These are phyloP conservation scores for Heliconius aoede DNA, from an alignment of 2,888 invertebrate species.

Conservation along the genomic window DNA sequence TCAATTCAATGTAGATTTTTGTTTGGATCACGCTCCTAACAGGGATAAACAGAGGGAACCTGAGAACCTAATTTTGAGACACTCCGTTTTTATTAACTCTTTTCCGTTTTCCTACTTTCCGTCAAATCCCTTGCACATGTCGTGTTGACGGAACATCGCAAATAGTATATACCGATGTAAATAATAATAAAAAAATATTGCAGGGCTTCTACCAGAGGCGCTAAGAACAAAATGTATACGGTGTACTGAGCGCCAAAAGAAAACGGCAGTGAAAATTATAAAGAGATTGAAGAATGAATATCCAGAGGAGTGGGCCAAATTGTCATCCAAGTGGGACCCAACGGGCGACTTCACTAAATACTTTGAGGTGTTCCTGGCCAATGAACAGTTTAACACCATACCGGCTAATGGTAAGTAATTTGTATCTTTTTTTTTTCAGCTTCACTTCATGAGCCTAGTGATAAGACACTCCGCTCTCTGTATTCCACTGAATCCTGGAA, in stretches of 20 bases:
- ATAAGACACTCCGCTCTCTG: too few relatives aligned
- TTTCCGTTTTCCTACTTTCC: too few relatives aligned
- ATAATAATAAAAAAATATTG: neutral
- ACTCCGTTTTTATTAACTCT: too few relatives aligned
- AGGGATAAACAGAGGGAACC: too few relatives aligned
- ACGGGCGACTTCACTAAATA: conserved; percentile 84
- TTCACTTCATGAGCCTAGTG: too few relatives aligned
- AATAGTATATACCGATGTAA: too few relatives aligned
- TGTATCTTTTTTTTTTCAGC: too few relatives aligned
- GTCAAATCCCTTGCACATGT: too few relatives aligned
- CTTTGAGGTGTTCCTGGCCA: conserved; percentile 74
- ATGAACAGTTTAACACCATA: conserved; percentile 70
- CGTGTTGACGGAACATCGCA: too few relatives aligned
- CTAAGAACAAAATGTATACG: conserved; percentile 86
- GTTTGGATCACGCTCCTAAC: too few relatives aligned
- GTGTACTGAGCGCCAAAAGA: conserved; percentile 87
- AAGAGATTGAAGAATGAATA: conserved; percentile 85
- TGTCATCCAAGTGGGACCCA: conserved; percentile 88
- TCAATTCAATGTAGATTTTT: neutral
- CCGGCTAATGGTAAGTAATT: conserved; percentile 65
- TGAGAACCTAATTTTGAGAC: too few relatives aligned
- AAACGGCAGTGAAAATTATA: conserved; percentile 87
- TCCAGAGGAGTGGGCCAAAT: conserved; percentile 86
- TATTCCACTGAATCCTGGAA: too few relatives aligned
- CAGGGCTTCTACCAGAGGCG: conserved; percentile 89